Evolutionary conservation across 2,888 invertebrate genomes (phyloP).

Genomic region (Serripes groenlandicus): DNA sequence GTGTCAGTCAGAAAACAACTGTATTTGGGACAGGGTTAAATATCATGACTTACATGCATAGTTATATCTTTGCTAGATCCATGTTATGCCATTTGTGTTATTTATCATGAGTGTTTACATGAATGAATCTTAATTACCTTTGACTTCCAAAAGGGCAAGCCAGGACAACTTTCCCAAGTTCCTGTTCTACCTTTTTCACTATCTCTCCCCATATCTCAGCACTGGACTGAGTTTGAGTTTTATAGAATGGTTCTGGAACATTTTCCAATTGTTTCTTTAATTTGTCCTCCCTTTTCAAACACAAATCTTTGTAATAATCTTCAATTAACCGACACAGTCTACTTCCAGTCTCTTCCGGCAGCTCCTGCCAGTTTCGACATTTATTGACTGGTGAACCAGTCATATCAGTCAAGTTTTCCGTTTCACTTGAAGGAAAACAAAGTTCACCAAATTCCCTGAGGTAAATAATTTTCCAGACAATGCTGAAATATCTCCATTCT

Average conservation of each 20-base stretch:
- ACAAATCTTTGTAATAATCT: conserved; percentile 58
- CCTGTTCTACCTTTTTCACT: conserved; percentile 74
- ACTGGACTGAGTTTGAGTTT: conserved; percentile 22
- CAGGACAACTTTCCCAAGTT: conserved; percentile 78
- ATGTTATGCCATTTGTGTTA: too few relatives aligned
- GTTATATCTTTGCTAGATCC: too few relatives aligned
- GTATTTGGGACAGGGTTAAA: neutral
- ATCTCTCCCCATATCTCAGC: conserved; percentile 72
- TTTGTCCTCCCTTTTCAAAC: conserved; percentile 54
- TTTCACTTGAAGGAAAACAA: conserved; percentile 74
- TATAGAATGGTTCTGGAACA: conserved; percentile 73
- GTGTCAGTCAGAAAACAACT: neutral
- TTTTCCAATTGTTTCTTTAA: conserved; percentile 49
- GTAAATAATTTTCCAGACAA: conserved; percentile 74
- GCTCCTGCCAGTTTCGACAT: conserved; percentile 80
- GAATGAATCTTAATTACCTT: too few relatives aligned
- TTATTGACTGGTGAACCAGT: conserved; percentile 72
- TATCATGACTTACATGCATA: too few relatives aligned
- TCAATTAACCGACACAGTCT: conserved; percentile 73
- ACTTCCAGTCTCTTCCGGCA: conserved; percentile 68
- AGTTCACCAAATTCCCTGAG: conserved; percentile 75
- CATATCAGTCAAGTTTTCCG: conserved; percentile 68
- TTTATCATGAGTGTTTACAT: too few relatives aligned
- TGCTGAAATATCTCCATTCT: conserved; percentile 76
- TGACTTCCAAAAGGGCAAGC: conserved; percentile 84